A percentile compares a stretch with the other conserved stretches of the same genome.
phyloP scores from a whole-genome alignment of 1,140 invertebrate species.

The Frieseomelitta varia region DNA sequence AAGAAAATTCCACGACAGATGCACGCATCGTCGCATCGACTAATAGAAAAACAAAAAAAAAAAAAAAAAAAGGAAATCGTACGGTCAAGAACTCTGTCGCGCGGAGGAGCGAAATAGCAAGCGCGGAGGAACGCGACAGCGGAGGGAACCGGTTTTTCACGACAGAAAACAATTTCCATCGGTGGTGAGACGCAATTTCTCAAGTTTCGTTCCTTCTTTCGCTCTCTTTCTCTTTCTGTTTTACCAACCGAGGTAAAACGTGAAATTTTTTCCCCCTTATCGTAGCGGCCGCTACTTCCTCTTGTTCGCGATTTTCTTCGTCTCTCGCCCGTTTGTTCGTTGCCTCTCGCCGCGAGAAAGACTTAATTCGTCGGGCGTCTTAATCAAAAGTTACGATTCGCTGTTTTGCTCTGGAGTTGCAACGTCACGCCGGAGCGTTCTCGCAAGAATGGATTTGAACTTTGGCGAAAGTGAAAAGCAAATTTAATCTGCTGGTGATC shows the following conservation, averaged over 20 bases:
- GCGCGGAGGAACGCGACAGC: neutral
- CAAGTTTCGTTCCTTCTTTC: constrained; percentile 40
- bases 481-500: constrained; percentile 32
- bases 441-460: constrained; percentile 66
- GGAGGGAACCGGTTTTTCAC: constrained; percentile 22
- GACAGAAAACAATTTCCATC: constrained; percentile 41
- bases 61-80: no score
- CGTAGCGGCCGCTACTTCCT: neutral
- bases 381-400: constrained; percentile 68
- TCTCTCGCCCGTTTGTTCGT: neutral
- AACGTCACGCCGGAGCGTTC: constrained; percentile 39
- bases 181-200: constrained; percentile 8
- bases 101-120: neutral
- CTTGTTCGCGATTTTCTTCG: neutral
- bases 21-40: no score
- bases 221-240: neutral
- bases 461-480: constrained; percentile 60
- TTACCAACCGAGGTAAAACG: neutral
- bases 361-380: constrained; percentile 62
- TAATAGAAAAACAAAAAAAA: no score
- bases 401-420: constrained; percentile 55
- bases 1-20: no score
- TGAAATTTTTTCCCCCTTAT: neutral
- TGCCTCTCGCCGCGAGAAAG: constrained; percentile 3
- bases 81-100: no score